Percentiles rank a stretch among this genome's conserved stretches.
These are phyloP conservation scores for Anarsia innoxiella DNA, from an alignment of 2,888 invertebrate genomes.

Conservation along the genomic window DNA sequence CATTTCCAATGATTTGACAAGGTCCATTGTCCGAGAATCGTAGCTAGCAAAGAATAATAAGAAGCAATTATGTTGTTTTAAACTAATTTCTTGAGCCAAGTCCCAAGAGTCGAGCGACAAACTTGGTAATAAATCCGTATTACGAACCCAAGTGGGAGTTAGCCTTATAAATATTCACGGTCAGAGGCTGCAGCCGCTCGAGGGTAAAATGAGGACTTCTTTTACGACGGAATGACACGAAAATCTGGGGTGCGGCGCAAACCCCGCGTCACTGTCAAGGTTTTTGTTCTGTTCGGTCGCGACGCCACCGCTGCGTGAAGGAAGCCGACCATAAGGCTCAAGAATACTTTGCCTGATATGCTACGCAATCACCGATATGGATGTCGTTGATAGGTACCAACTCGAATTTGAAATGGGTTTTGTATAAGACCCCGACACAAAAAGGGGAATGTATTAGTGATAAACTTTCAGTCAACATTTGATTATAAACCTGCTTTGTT, in stretches of 20 bases:
- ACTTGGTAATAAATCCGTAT: slow-evolving; percentile 43
- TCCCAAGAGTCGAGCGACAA: slow-evolving; percentile 25
- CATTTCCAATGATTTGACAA: too few relatives aligned
- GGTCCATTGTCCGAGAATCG: too few relatives aligned
- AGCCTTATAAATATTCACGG: slow-evolving; percentile 55
- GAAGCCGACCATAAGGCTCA: background rate
- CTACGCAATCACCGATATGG: too few relatives aligned
- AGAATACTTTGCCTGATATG: too few relatives aligned
- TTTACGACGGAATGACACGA: slow-evolving; percentile 26
- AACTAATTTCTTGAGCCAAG: slow-evolving; percentile 29
- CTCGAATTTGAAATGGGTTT: too few relatives aligned
- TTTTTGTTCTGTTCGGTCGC: slow-evolving; percentile 12
- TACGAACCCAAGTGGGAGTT: slow-evolving; percentile 28
- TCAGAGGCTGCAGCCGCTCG: slow-evolving; percentile 27
- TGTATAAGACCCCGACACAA: too few relatives aligned
- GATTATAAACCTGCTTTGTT: too few relatives aligned
- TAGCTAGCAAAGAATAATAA: too few relatives aligned
- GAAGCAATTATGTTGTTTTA: slow-evolving; percentile 21
- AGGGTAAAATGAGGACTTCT: slow-evolving; percentile 38
- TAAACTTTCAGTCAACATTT: too few relatives aligned
- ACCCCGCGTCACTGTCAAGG: slow-evolving; percentile 21
- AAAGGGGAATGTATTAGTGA: too few relatives aligned
- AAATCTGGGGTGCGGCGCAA: slow-evolving; percentile 21
- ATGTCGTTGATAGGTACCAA: too few relatives aligned
- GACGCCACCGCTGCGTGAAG: too few relatives aligned